Conservation (phyloP, 2,797 vertebrate genomes). For the Megaceryle alcyon region DNA sequence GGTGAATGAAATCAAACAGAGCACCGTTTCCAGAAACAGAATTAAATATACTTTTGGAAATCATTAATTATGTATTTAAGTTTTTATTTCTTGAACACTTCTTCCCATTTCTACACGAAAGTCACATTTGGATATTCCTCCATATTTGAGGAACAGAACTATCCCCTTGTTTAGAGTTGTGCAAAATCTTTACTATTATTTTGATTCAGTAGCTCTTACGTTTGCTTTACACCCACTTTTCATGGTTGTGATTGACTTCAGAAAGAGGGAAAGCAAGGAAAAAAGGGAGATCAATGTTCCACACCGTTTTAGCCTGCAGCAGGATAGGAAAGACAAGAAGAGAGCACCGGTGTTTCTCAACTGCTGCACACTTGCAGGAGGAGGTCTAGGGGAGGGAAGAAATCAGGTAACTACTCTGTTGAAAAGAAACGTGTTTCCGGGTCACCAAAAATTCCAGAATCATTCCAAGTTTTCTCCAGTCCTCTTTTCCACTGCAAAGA, state of each 20-base stretch:
- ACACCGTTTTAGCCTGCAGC: not conserved
- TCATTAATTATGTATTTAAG: not conserved
- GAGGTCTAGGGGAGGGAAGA: not conserved
- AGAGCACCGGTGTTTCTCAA: not conserved
- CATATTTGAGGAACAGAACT: not conserved
- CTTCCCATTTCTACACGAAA: not conserved
- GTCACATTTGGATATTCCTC: not conserved
- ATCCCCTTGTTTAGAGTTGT: not conserved
- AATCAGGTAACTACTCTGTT: slow-evolving; percentile 21
- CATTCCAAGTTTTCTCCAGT: slow-evolving; percentile 34
- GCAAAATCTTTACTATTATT: not conserved
- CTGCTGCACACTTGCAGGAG: not conserved
- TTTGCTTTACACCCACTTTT: not conserved
- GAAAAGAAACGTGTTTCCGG: slow-evolving; percentile 31
- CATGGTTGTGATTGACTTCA: not conserved
- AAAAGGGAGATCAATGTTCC: not conserved
- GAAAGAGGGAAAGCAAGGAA: not conserved
- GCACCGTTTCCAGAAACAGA: not conserved
- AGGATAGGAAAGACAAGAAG: not conserved
- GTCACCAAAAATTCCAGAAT: slow-evolving; percentile 38
- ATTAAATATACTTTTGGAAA: not conserved
- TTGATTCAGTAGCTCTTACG: not conserved
- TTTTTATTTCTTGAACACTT: not conserved
- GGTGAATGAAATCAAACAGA: not conserved
- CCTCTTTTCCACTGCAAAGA: slow-evolving; percentile 69